Percentiles rank a stretch among this genome's conserved stretches.
Evolutionary conservation across 2,888 invertebrate species (phyloP).

Genomic region (Oxystoma pomonae): DNA sequence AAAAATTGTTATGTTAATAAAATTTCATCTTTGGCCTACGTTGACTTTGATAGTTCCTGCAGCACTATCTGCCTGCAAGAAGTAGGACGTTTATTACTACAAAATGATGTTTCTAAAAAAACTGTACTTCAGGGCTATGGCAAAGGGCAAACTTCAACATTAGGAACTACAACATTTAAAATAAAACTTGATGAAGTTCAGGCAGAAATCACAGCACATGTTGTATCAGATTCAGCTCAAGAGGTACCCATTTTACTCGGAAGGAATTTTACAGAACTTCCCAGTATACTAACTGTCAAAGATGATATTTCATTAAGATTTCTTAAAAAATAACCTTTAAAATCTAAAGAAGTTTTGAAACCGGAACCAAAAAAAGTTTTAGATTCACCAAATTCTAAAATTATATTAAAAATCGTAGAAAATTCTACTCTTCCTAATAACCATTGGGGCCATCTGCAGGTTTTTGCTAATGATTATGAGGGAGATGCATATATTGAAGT

Average conservation of each 20-base stretch:
- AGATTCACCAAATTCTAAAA: constrained; percentile 2
- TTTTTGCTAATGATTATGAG: constrained; percentile 8
- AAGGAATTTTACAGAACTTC: constrained; percentile 24
- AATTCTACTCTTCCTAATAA: background rate
- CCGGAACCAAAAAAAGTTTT: constrained; percentile 1
- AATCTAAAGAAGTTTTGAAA: background rate
- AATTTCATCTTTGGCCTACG: constrained; percentile 17
- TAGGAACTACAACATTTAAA: constrained; percentile 17
- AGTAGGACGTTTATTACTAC: constrained; percentile 10
- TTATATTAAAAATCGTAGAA: background rate
- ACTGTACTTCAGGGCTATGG: constrained; percentile 21
- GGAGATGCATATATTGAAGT: constrained; percentile 1
- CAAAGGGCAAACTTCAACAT: constrained; percentile 14
- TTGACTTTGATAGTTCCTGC: constrained; percentile 25
- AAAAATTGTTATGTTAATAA: constrained; percentile 18
- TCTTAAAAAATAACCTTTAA: constrained; percentile 1
- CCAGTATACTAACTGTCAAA: constrained; percentile 22
- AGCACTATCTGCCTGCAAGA: constrained; percentile 16
- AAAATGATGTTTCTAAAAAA: constrained; percentile 3
- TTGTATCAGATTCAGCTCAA: constrained; percentile 23
- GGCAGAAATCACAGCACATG: constrained; percentile 15
- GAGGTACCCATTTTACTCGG: constrained; percentile 24
- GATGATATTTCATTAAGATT: constrained; percentile 20
- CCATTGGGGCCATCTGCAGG: constrained; percentile 11
- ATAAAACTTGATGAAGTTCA: constrained; percentile 22